Evolutionary conservation across 2,113 vertebrate genomes (phyloP), one percentile per base, ranked within the genome.

Genomic region (Irena cyanogastra): DNA sequence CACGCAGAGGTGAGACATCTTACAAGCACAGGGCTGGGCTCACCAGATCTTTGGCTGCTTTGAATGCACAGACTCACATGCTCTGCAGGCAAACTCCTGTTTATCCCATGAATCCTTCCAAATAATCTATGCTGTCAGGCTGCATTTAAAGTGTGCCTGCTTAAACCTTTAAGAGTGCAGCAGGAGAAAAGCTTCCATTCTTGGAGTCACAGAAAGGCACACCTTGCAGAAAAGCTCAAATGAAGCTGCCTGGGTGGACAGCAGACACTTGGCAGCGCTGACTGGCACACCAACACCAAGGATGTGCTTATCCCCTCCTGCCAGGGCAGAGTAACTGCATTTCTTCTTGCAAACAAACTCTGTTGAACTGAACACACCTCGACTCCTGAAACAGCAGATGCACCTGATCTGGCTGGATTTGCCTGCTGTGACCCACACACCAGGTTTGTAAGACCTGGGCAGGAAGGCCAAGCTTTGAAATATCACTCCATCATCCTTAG

Each of bases 61-160:
- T 45, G 37, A 88, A 72, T 6, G n/a, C 60, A 64, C 50, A 92
- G 80, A 86, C 86, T 83, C 86, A 52, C 26, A 53, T 7, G 79
- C 90, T 96, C 92, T 2, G 3, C 85, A 90, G 60, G 71, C 79
- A 89, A 96, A 89, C n/a, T 78, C 49, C 65, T 50, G n/a, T 52
- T 92, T 68, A 94, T 71, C 41, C 80, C 44, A 2, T 59, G 87
- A 94, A 90, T 92, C 68, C 83, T 83, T 86, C 79, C 56, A 54
- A 93, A 77, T 31, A 76, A 68, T 33, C 90, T 26, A 31, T 1
- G 3, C 60, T 71, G 71, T 59, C 94, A 93, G n/a, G 56, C 35
- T 81, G 72, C 66, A 87, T 68, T 74, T 86, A 28, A 92, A 87
- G 53, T 11, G 28, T 52, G 52, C 44, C 79, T 90, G 56, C 37